These are phyloP conservation scores for Anoplolepis gracilipes DNA, from an alignment of 1,140 invertebrate genomes.

Conservation along the genomic window DNA sequence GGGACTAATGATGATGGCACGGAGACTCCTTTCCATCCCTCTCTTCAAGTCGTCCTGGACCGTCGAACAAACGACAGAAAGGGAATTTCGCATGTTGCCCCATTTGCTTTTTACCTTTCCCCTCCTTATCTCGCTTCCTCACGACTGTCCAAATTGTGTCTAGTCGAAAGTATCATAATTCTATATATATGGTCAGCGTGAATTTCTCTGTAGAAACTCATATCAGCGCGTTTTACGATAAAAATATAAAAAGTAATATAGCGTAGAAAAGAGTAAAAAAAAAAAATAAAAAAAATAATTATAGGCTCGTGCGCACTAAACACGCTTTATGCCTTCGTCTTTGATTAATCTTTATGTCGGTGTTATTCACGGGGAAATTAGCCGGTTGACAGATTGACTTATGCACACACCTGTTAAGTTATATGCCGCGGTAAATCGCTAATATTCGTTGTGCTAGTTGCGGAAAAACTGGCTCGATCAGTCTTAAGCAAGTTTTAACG, in stretches of 20 bases:
- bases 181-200: background rate
- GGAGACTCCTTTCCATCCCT: constrained; percentile 26
- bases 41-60: constrained; percentile 50
- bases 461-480: constrained; percentile 65
- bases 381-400: constrained; percentile 63
- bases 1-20: constrained; percentile 77
- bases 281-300: constrained; percentile 31
- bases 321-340: constrained; percentile 18
- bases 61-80: constrained; percentile 63
- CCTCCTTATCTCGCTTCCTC: background rate
- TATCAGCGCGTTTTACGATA: background rate
- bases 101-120: constrained; percentile 41
- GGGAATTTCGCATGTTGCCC: constrained; percentile 66
- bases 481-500: constrained; percentile 52
- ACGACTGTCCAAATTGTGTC: background rate
- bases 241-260: background rate
- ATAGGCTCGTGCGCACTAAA: constrained; percentile 14
- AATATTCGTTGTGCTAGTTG: constrained; percentile 15
- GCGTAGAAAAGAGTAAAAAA: background rate
- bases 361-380: constrained; percentile 60
- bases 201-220: constrained; percentile 15
- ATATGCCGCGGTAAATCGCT: constrained; percentile 22
- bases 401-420: constrained; percentile 48
- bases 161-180: constrained; percentile 24
- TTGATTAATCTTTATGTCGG: constrained; percentile 26